These are phyloP conservation scores for Spongilla lacustris DNA, from an alignment of 37 sponge, comb jelly and placozoan species.

Conservation along the genomic window DNA sequence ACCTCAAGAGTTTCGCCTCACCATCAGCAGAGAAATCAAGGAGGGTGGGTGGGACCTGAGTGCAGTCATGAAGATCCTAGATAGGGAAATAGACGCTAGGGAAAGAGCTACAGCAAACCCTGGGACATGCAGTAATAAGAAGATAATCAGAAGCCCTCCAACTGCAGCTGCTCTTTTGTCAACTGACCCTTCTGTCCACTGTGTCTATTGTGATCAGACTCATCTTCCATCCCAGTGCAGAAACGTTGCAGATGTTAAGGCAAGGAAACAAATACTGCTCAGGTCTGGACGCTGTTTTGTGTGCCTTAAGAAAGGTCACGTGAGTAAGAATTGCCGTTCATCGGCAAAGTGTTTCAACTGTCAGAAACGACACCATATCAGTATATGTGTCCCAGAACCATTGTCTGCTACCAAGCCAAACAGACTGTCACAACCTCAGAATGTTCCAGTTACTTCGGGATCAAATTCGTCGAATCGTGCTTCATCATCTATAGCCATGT, in stretches of 20 bases:
- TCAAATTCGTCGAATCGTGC: not conserved
- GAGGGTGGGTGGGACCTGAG: conserved; percentile 27
- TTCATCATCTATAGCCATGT: not conserved
- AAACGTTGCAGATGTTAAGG: not conserved
- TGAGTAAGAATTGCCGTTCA: conserved; percentile 2
- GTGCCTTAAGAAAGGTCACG: conserved; percentile 4
- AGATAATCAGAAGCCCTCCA: not conserved
- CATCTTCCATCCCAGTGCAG: conserved; percentile 1
- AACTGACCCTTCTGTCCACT: conserved; percentile 3
- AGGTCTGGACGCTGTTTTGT: conserved; percentile 15
- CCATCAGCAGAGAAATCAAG: conserved; percentile 26
- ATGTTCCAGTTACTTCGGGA: conserved; percentile 1
- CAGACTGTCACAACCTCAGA: not conserved
- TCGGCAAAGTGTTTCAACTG: not conserved
- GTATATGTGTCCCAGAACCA: not conserved
- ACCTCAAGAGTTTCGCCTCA: conserved; percentile 17
- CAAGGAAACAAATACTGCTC: conserved; percentile 1
- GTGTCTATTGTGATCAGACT: no score
- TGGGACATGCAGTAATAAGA: not conserved
- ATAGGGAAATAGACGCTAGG: conserved; percentile 26
- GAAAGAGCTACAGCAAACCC: conserved; percentile 10
- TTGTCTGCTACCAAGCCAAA: not conserved
- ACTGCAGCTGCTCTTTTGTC: not conserved
- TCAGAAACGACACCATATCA: not conserved
- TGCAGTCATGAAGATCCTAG: conserved; percentile 13